A percentile compares a stretch with the other conserved stretches of the same genome.
Evolutionary conservation across 2,113 vertebrate genomes (phyloP).

Genomic region (Podiceps cristatus): DNA sequence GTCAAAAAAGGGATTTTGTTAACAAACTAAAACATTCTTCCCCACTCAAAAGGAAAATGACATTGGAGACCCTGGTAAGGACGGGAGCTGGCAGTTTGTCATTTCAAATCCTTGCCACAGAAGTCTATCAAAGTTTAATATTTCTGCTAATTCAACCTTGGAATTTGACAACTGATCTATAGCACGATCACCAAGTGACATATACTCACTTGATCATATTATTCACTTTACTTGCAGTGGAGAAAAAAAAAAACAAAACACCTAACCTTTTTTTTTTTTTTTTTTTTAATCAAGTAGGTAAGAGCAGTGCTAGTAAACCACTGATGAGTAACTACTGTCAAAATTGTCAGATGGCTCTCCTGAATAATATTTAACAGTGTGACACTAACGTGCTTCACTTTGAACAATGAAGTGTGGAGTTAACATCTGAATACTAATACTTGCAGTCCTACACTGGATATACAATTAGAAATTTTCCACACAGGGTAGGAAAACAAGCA

Average conservation of each 20-base stretch:
- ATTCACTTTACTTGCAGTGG: not conserved
- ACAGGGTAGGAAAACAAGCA: not conserved
- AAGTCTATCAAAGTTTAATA: not conserved
- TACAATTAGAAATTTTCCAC: not conserved
- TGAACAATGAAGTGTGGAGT: not conserved
- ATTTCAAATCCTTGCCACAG: not conserved
- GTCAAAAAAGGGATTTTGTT: too few relatives aligned
- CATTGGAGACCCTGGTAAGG: not conserved
- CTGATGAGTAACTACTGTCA: constrained; percentile 25
- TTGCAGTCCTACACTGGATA: not conserved
- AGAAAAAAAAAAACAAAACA: not conserved
- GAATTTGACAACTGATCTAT: not conserved
- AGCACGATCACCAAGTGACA: not conserved
- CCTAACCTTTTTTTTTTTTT: too few relatives aligned
- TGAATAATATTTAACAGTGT: constrained; percentile 25
- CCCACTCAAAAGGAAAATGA: not conserved
- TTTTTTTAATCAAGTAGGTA: not conserved
- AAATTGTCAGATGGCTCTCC: not conserved
- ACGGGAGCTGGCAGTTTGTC: not conserved
- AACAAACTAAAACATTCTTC: too few relatives aligned
- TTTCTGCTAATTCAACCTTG: not conserved
- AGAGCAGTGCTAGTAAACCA: not conserved
- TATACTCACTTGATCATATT: not conserved
- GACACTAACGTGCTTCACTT: not conserved
- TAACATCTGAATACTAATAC: constrained; percentile 11